A percentile compares a stretch with the other conserved stretches of the same genome.
These are phyloP conservation scores for Magallana angulata DNA, from an alignment of 1,140 invertebrate genomes.

Conservation along the genomic window DNA sequence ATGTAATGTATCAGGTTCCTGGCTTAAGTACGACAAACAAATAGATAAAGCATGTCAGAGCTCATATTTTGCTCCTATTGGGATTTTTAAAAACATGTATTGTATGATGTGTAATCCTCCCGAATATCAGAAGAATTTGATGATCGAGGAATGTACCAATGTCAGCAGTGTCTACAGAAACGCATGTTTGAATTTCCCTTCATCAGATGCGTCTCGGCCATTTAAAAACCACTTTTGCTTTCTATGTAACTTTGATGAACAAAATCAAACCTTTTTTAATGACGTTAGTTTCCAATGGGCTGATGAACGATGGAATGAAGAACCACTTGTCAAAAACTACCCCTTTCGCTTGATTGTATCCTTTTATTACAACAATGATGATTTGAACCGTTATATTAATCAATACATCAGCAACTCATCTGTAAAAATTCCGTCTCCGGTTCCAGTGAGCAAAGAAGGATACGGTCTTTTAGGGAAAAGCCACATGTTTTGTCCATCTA, in stretches of 20 bases:
- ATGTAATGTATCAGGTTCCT: neutral
- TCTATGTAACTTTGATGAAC: neutral
- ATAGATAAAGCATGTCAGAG: neutral
- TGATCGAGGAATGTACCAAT: neutral
- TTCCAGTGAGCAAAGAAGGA: too few species aligned
- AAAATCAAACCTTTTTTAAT: neutral
- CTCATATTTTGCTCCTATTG: neutral
- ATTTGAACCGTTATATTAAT: neutral
- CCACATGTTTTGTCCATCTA: neutral
- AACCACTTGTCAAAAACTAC: neutral
- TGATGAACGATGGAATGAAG: too few species aligned
- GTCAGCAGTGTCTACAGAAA: neutral
- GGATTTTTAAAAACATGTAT: neutral
- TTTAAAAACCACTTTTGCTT: constrained; percentile 8
- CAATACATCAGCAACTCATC: neutral
- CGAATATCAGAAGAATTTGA: neutral
- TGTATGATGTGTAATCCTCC: constrained; percentile 15
- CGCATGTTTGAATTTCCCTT: neutral
- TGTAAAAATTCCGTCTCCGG: neutral
- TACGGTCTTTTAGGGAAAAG: neutral
- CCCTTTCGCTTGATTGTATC: neutral
- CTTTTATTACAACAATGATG: neutral
- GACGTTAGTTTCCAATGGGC: neutral
- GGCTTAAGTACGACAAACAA: neutral
- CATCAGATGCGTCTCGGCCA: neutral